These are phyloP conservation scores for Archegozetes longisetosus DNA, from an alignment of 1,140 invertebrate species.

Conservation along the genomic window DNA sequence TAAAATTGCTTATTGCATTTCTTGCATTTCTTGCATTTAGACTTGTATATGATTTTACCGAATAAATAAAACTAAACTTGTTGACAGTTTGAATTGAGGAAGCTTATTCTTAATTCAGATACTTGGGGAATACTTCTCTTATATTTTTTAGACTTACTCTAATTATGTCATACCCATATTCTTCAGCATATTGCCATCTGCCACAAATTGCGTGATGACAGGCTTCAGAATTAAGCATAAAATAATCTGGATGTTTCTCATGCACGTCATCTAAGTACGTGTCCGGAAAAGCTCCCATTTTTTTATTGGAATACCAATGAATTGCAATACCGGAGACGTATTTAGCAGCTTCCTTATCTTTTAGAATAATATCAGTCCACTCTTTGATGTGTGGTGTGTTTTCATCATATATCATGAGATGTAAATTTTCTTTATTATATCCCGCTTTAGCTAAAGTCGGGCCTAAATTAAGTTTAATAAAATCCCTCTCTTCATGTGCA, in stretches of 20 bases:
- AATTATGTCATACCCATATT: slow-evolving; percentile 17
- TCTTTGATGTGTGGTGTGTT: slow-evolving; percentile 42
- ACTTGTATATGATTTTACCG: too few relatives aligned
- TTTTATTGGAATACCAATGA: slow-evolving; percentile 55
- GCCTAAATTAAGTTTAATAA: slow-evolving; percentile 46
- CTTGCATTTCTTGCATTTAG: too few relatives aligned
- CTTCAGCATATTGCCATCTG: slow-evolving; percentile 16
- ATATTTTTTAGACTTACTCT: too few relatives aligned
- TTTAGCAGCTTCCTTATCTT: slow-evolving; percentile 36
- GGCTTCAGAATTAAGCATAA: slow-evolving; percentile 59
- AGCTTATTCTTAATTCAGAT: too few relatives aligned
- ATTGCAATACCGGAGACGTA: slow-evolving; percentile 65
- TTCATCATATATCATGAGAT: slow-evolving; percentile 54
- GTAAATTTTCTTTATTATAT: slow-evolving; percentile 35
- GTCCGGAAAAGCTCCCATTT: slow-evolving; percentile 28
- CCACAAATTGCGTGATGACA: slow-evolving; percentile 35
- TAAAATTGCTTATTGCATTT: too few relatives aligned
- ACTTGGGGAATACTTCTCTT: too few relatives aligned
- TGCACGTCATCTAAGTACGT: slow-evolving; percentile 37
- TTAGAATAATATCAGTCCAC: slow-evolving; percentile 37
- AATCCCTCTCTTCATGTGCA: slow-evolving; percentile 39
- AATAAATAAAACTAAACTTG: too few relatives aligned
- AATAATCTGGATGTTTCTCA: slow-evolving; percentile 44
- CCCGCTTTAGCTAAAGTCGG: slow-evolving; percentile 43
- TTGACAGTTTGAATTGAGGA: too few relatives aligned